Conservation (phyloP, 37 sponge, comb jelly and placozoan genomes). For the Cliona cf. orientalis region DNA sequence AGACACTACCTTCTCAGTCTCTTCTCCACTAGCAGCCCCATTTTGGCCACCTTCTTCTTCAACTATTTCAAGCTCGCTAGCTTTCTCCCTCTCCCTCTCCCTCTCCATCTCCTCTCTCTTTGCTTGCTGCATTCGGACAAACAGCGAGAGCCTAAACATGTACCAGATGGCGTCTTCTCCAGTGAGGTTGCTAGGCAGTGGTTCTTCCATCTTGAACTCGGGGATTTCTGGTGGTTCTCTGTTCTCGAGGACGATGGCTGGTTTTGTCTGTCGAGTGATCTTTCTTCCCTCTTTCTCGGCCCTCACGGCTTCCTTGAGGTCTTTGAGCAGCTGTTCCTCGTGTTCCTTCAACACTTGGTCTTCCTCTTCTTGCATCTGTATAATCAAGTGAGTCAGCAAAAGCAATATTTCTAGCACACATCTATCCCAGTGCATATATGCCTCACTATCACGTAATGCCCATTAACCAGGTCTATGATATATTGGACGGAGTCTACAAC, state of each 20-base stretch:
- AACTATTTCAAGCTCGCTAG: background rate
- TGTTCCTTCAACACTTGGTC: background rate
- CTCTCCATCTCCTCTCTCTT: constrained; percentile 1
- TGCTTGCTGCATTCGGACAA: background rate
- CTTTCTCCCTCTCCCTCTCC: background rate
- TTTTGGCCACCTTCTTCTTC: constrained; percentile 6
- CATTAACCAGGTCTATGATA: no score
- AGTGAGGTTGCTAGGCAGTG: background rate
- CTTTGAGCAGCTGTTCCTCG: constrained; percentile 10
- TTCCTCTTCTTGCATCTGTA: constrained; percentile 31
- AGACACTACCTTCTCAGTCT: background rate
- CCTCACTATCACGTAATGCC: background rate
- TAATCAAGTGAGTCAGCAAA: background rate
- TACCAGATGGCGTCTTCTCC: constrained; percentile 48
- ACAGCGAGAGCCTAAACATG: constrained; percentile 27
- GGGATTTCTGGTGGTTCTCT: constrained; percentile 33
- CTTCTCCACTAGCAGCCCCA: background rate
- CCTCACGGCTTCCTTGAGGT: constrained; percentile 7
- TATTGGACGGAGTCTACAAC: no score
- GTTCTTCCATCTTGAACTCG: constrained; percentile 10
- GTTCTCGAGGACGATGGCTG: constrained; percentile 21
- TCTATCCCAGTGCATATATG: background rate
- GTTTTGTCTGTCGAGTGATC: background rate
- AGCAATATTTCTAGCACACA: background rate
- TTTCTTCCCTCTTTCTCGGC: background rate